phyloP scores from a whole-genome alignment of 2,888 invertebrate genomes.

The Trichogramma evanescens region DNA sequence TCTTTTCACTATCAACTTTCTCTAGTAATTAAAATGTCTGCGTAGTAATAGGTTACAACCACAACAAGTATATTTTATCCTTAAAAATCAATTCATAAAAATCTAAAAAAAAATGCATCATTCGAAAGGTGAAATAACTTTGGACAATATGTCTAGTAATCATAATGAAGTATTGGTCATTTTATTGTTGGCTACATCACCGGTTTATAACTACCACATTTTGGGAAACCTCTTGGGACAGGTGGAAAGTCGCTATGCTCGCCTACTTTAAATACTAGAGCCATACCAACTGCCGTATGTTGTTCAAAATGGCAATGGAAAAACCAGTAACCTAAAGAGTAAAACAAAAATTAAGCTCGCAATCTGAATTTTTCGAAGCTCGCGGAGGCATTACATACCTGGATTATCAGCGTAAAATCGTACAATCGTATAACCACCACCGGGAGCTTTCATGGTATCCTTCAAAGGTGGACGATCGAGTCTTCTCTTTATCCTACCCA shows the following conservation, averaged over 20 bases:
- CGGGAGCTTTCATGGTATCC: constrained; percentile 84
- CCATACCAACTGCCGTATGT: constrained; percentile 86
- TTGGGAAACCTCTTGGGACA: constrained; percentile 69
- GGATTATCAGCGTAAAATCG: constrained; percentile 80
- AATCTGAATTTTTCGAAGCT: neutral
- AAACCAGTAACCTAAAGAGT: constrained; percentile 67
- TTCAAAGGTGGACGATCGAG: constrained; percentile 69
- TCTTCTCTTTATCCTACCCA: constrained; percentile 65
- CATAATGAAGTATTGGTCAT: too few relatives aligned
- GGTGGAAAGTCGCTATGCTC: constrained; percentile 68
- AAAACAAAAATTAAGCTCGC: neutral
- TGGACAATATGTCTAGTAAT: too few relatives aligned
- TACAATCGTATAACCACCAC: constrained; percentile 81
- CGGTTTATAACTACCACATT: constrained; percentile 52
- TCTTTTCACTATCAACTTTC: too few relatives aligned
- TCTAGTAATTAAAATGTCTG: too few relatives aligned
- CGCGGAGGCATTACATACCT: constrained; percentile 47
- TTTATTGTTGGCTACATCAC: too few relatives aligned
- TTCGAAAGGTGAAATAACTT: too few relatives aligned
- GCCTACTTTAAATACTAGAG: constrained; percentile 76
- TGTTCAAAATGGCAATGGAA: constrained; percentile 90
- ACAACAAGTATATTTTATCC: too few relatives aligned
- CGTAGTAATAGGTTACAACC: too few relatives aligned
- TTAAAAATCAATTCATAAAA: too few relatives aligned
- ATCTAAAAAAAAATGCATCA: too few relatives aligned